A percentile compares a stretch with the other conserved stretches of the same genome.
These are phyloP conservation scores for Montipora capricornis DNA, from an alignment of 64 coral and sea anemone genomes.

Conservation along the genomic window DNA sequence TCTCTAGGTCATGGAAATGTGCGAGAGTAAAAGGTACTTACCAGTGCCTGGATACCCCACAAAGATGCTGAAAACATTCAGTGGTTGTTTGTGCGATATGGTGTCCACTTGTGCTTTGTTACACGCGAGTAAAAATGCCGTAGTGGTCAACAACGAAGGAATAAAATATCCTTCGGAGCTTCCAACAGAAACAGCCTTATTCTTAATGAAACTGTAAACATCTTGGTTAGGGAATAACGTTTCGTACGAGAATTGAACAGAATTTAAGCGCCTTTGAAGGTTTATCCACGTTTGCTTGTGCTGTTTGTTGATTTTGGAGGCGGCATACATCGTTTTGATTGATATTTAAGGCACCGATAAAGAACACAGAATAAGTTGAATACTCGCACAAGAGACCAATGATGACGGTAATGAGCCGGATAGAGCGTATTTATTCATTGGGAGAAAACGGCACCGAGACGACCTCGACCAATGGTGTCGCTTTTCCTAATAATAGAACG, in stretches of 20 bases:
- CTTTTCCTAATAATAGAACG: too few species aligned
- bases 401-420: too few species aligned
- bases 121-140: constrained; percentile 10
- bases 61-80: constrained; percentile 26
- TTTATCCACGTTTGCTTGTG: constrained; percentile 38
- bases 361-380: too few species aligned
- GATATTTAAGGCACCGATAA: too few species aligned
- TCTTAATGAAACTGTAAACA: constrained; percentile 3
- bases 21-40: not conserved
- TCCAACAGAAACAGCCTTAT: not conserved
- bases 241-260: not conserved
- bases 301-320: constrained; percentile 25
- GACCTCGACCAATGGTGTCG: too few species aligned
- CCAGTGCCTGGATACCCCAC: constrained; percentile 43
- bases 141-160: constrained; percentile 13
- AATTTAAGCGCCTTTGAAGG: constrained; percentile 21
- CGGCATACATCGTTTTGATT: not conserved
- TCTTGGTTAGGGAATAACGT: not conserved
- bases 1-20: too few species aligned
- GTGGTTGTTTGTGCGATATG: constrained; percentile 27
- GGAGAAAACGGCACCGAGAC: too few species aligned
- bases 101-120: constrained; percentile 3
- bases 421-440: too few species aligned
- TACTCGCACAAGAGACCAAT: too few species aligned
- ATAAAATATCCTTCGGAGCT: constrained; percentile 45